These are phyloP conservation scores for Pyrrhia umbra DNA, from an alignment of 2,888 invertebrate genomes.

Conservation along the genomic window DNA sequence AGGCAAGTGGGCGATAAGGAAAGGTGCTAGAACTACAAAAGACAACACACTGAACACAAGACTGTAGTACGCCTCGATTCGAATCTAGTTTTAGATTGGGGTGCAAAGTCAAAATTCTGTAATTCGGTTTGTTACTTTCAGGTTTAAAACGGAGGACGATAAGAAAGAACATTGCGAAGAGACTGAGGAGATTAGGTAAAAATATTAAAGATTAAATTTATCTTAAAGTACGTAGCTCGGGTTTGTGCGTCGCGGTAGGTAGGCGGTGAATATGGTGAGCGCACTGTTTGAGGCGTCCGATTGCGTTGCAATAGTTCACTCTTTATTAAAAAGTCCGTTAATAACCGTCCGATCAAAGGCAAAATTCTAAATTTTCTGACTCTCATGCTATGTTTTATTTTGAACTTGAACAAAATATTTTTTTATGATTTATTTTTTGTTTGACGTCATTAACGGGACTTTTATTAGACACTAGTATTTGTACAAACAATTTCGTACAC, in stretches of 20 bases:
- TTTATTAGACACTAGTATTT: conserved; percentile 23
- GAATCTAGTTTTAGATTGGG: conserved; percentile 40
- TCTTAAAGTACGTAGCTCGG: conserved; percentile 1
- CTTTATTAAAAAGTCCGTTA: conserved; percentile 17
- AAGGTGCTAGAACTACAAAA: conserved; percentile 25
- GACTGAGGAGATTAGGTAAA: conserved; percentile 78
- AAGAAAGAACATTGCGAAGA: conserved; percentile 73
- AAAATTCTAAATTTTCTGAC: not conserved
- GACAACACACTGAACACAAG: conserved; percentile 3
- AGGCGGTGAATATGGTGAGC: conserved; percentile 8
- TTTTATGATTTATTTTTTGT: conserved; percentile 6
- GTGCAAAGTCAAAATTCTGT: conserved; percentile 66
- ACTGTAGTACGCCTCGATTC: conserved; percentile 8
- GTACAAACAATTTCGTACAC: conserved; percentile 12
- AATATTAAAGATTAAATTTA: conserved; percentile 36
- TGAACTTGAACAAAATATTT: conserved; percentile 1
- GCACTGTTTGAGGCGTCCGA: conserved; percentile 6
- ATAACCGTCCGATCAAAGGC: conserved; percentile 11
- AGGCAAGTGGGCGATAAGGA: not conserved
- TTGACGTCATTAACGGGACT: conserved; percentile 11
- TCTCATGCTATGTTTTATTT: conserved; percentile 1
- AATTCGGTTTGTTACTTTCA: conserved; percentile 83
- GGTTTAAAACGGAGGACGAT: conserved; percentile 81
- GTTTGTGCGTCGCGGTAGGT: conserved; percentile 16
- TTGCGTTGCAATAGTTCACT: not conserved